Evolutionary conservation across 1,140 invertebrate genomes (phyloP).

Genomic region (Armadillidium nasatum): DNA sequence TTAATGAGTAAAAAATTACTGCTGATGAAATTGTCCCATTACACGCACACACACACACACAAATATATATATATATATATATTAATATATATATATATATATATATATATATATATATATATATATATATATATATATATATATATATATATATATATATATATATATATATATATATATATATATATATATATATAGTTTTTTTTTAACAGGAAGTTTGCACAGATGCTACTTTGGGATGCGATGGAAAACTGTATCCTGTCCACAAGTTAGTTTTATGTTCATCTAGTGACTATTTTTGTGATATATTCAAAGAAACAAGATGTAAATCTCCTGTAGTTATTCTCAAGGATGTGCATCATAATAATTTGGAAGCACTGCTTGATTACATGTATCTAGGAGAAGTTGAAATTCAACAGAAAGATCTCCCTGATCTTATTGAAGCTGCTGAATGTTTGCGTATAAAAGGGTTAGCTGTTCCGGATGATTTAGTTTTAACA

Average conservation of each 20-base stretch:
- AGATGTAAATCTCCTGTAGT: constrained; percentile 21
- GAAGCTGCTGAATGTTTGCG: constrained; percentile 24
- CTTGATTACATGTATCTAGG: constrained; percentile 30
- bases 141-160: too few species aligned
- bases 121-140: too few species aligned
- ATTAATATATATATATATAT: too few species aligned
- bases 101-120: too few species aligned
- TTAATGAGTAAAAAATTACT: too few species aligned
- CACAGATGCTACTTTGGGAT: constrained; percentile 24
- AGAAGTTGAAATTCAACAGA: constrained; percentile 24
- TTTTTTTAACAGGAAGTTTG: constrained; percentile 18
- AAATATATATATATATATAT: too few species aligned
- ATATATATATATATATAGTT: too few species aligned
- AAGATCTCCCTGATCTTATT: constrained; percentile 19
- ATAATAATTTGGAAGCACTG: constrained; percentile 17
- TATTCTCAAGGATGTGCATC: constrained; percentile 20
- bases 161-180: neutral
- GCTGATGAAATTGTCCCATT: too few species aligned
- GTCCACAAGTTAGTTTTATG: constrained; percentile 24
- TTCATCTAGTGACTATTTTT: constrained; percentile 28
- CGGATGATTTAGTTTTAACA: neutral
- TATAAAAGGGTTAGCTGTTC: constrained; percentile 19
- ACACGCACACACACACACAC: too few species aligned
- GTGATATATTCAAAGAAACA: constrained; percentile 13
- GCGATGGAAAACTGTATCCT: constrained; percentile 17